Evolutionary conservation across 2,797 vertebrate species (phyloP), one percentile per base, ranked within the genome.

Genomic region (Neosilurus hyrtlii): DNA sequence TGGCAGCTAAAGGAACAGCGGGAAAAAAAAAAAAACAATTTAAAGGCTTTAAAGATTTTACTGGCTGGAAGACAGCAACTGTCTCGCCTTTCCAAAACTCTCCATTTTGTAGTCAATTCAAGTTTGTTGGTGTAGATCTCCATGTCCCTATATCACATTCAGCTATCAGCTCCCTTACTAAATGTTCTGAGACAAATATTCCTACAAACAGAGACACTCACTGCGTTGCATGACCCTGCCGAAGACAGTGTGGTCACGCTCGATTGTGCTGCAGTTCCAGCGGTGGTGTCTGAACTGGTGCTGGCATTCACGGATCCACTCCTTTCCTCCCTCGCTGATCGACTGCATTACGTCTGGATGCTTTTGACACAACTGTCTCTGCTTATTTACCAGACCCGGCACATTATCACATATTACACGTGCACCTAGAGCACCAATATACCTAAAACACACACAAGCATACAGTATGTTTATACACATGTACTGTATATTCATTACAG

Each of bases 291-390:
- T 96, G 92, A 99, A 99, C 88, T 99, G 98, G 91, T 99, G 96
- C 91, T 99, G 98, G 88, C 98, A 99, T 88, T 99, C 98, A 20
- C 95, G 91, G 89, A 99, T 98, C 98, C 98, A 99, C 86, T 99
- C 97, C 89, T 97, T 97, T 84, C 97, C 96, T 66, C 98, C 98
- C 83, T 97, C 96, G 0, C 97, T 97, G 3, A 99, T 96, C 0
- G 97, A 97, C 89, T 98, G 98, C 98, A 99, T 99, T 92, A 98
- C 96, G 90, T 99, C 97, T 0, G 97, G 97, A 87, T 99, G 95
- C 75, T 95, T 94, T 91, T 98, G 98, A 91, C 98, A 99, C 84
- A 99, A 93, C 83, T 99, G 97, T 30, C 96, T 93, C 91, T 99
- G 98, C 92, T 97, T 97, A 90, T 96, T 98, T 88, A 98, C 97